Conservation (phyloP, 2,113 vertebrate species). For the Neolamprologus caudopunctatus region DNA sequence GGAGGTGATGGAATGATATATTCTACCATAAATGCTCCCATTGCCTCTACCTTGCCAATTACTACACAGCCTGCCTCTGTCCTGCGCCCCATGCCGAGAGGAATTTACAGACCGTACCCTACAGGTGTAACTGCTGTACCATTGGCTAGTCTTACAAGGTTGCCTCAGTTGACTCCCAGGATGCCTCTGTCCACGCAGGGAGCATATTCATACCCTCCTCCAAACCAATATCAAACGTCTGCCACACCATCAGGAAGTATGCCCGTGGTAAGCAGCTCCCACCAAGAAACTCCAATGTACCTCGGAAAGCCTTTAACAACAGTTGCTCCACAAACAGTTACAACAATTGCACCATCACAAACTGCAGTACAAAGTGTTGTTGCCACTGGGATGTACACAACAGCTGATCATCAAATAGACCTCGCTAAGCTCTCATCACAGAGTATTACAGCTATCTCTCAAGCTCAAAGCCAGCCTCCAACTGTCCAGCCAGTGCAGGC, state of each 20-base stretch:
- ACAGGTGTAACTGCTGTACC: conserved; percentile 83
- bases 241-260: conserved; percentile 53
- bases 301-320: conserved; percentile 79
- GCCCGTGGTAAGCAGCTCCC: conserved; percentile 37
- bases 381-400: conserved; percentile 30
- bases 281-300: conserved; percentile 83
- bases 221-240: conserved; percentile 67
- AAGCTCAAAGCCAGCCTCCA: conserved; percentile 46
- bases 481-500: conserved; percentile 31
- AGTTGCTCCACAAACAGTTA: conserved; percentile 29
- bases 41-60: conserved; percentile 96
- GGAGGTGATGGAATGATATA: conserved; percentile 97
- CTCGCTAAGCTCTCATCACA: conserved; percentile 26
- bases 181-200: conserved; percentile 79
- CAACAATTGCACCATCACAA: conserved; percentile 38
- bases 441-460: conserved; percentile 16
- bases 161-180: conserved; percentile 82
- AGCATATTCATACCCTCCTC: conserved; percentile 78
- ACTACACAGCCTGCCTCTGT: conserved; percentile 92
- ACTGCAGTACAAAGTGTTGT: conserved; percentile 34
- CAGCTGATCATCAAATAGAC: conserved; percentile 60
- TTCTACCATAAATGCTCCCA: conserved; percentile 96
- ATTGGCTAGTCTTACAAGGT: conserved; percentile 82
- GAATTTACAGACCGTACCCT: conserved; percentile 83
- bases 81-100: conserved; percentile 81